Conservation (phyloP, 2,113 vertebrate genomes). For the Psophia crepitans region DNA sequence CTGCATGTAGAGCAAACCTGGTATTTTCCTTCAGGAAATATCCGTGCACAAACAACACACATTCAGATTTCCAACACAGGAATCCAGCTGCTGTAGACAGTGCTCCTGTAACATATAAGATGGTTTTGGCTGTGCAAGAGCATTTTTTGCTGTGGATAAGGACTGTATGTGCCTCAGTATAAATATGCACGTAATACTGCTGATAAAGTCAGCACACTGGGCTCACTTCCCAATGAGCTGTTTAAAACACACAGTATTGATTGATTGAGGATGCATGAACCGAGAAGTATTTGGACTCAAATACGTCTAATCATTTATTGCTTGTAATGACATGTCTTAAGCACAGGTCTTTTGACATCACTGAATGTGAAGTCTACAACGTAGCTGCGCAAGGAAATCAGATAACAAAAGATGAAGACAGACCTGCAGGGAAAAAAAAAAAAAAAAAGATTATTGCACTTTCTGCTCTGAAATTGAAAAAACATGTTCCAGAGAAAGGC, state of each 20-base stretch:
- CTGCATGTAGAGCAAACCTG: not conserved
- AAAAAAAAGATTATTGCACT: not conserved
- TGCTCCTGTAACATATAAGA: not conserved
- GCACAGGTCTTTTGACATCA: not conserved
- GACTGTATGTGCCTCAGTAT: slow-evolving; percentile 22
- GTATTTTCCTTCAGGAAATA: not conserved
- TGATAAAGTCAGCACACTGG: slow-evolving; percentile 42
- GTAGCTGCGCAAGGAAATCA: not conserved
- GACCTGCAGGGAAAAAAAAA: not conserved
- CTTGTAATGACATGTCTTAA: not conserved
- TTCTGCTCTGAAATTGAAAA: slow-evolving; percentile 48
- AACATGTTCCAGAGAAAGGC: slow-evolving; percentile 20
- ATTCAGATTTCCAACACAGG: not conserved
- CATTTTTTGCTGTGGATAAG: not conserved
- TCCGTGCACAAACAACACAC: not conserved
- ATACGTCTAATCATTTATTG: not conserved
- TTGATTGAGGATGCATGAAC: slow-evolving; percentile 15
- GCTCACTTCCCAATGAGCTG: slow-evolving; percentile 16
- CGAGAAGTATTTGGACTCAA: not conserved
- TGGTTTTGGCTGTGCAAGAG: not conserved
- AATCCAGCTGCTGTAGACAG: not conserved
- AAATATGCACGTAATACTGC: slow-evolving; percentile 17
- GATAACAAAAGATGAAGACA: not conserved
- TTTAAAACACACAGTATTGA: slow-evolving; percentile 24
- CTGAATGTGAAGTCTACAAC: not conserved